Base-by-base conservation (phyloP, 1,140 invertebrate genomes). In the Halesus radiatus region DNA sequence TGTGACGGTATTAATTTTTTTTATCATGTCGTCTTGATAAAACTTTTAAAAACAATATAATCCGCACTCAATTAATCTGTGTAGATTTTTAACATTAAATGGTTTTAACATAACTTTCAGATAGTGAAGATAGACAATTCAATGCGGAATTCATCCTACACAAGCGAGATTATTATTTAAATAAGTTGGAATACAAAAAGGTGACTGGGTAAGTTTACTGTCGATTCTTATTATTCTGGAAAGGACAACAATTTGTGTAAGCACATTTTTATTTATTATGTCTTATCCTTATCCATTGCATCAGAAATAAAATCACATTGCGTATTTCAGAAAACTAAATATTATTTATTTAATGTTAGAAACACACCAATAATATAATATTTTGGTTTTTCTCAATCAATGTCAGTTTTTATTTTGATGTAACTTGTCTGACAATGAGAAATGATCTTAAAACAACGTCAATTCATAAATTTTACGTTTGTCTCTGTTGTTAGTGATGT, bases 141-240 rank as follows among this genome's bases (percentile, higher is more conserved):
- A 87, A 90, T 72, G 89, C 91, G 81, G 96, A 98, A 89, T 99
- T 99, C 88, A 87, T 90, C 80, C 92, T 95, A 79, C 95, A 97
- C 85, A 98, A 99, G 88, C 92, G 92, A 78, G 93, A 97, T 87
- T 99, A 98, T 90, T 99, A 99, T 86, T 95, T 94, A 87, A 95
- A 94, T 76, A 99, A 99, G 87, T 89, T 98, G 85, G 93, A 96
- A 80, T 95, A 94, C 86, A 89, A 91, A 60, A 91, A 94, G 85
- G 93, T 96, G 50, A 93, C 92, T 50, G 89, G 88, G 92, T 94
- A 89, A 90, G 90, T 92, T 37, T 29, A 29, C 26, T 5, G 8
- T 29, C 16, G 22, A 37, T 64, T 32, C 32, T 32, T 29, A 29
- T 32, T 64, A 13, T 64, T 64, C 16, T 13, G 32, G 10, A 64